These are phyloP conservation scores for Calcarius ornatus DNA, from an alignment of 2,113 vertebrate genomes.

Conservation along the genomic window DNA sequence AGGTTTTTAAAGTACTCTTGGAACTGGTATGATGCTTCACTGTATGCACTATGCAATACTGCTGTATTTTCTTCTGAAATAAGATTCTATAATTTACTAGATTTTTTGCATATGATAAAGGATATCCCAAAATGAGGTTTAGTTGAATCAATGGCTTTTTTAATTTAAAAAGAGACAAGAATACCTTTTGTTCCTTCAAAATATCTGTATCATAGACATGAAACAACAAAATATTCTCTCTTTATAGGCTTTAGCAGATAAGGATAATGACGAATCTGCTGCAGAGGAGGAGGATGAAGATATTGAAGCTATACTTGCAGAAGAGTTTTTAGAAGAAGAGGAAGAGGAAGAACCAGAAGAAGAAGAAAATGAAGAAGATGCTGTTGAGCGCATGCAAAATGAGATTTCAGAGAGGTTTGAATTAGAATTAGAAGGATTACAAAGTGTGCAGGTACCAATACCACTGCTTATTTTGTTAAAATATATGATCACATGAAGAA, in stretches of 20 bases:
- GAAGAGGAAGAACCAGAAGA: conserved; percentile 59
- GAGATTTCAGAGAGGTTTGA: conserved; percentile 83
- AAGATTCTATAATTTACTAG: not conserved
- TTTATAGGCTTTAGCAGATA: conserved; percentile 16
- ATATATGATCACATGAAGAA: not conserved
- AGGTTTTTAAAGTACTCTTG: not conserved
- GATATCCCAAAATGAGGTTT: not conserved
- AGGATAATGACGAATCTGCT: conserved; percentile 35
- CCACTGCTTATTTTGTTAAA: not conserved
- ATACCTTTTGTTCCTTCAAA: not conserved
- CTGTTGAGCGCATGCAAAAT: conserved; percentile 74
- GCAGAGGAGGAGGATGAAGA: conserved; percentile 14
- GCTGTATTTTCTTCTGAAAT: not conserved
- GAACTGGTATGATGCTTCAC: not conserved
- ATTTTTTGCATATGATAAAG: not conserved
- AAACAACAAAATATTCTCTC: conserved; percentile 16
- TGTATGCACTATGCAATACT: not conserved
- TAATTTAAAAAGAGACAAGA: not conserved
- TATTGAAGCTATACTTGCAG: too few relatives aligned
- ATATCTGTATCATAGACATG: not conserved
- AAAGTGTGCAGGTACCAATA: conserved; percentile 72
- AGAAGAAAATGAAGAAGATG: conserved; percentile 75
- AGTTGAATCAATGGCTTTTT: not conserved
- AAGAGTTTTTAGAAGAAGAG: too few relatives aligned
- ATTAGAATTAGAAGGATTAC: conserved; percentile 71